Base-by-base conservation (phyloP, 1,140 invertebrate species). In the Anadara kagoshimensis region DNA sequence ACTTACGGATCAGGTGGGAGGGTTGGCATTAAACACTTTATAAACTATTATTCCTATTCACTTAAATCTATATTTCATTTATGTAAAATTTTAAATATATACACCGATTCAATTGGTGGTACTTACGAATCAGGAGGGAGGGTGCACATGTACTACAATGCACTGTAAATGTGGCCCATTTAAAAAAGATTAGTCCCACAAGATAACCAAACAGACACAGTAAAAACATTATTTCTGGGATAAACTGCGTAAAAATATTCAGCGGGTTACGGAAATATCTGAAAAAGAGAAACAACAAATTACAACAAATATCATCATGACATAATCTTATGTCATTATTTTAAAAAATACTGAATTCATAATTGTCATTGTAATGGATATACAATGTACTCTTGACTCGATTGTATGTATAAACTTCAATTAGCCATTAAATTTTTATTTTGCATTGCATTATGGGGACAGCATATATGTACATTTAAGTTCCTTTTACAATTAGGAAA, bases 211-310 rank as follows among this genome's bases (percentile, higher is more conserved):
- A 99, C 24, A 99, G 91, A 53, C 94, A 92, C 26, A 94, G 80
- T 56, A 99, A 91, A 90, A 99, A 98, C 36, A 99, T 87, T 7
- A 99, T 87, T 91, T 98, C 96, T 16, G 98, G 98, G 61, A 98
- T 87, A 88, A 98, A 99, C 90, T 98, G 95, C 76, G 96, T 91
- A 68, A 98, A 82, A 57, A 99, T 93, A 82, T 94, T 95, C 56
- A 94, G 90, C 68, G 92, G 91, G 76, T 92, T 92, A 75, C 92
- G 92, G 90, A 96, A 97, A 90, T 94, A 92, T 66, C 94, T 88
- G 78, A 45, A 85, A 79, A 53, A 44, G 65, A 62, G 1, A 68
- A 16, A 56, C 0, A 51, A 53, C 29, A 29, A 22, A 24, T 64
- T 29, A 49, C 11, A 47, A 10, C 20, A 49, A 49, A 20, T 22